phyloP scores from a whole-genome alignment of 2,797 vertebrate species.

The Hozukius guyotensis region DNA sequence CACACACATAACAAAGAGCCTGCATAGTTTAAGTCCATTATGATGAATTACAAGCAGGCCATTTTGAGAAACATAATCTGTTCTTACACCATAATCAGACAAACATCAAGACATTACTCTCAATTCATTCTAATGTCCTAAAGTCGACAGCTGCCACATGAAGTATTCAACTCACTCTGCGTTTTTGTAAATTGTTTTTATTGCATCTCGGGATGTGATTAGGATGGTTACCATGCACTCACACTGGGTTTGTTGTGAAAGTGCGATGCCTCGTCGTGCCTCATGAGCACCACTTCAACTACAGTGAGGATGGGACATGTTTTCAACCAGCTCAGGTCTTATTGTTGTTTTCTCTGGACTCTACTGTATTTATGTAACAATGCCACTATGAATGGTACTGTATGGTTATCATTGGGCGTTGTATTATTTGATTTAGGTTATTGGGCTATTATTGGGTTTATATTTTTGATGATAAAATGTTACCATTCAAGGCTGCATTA shows the following conservation, averaged over 20 bases:
- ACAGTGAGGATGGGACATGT: background rate
- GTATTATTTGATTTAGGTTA: background rate
- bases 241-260: background rate
- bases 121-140: constrained; percentile 7
- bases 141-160: constrained; percentile 12
- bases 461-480: too few species aligned
- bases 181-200: constrained; percentile 18
- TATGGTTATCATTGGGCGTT: background rate
- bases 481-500: background rate
- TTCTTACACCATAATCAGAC: constrained; percentile 10
- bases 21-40: background rate
- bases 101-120: constrained; percentile 11
- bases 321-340: background rate
- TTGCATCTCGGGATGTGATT: constrained; percentile 15
- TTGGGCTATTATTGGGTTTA: too few species aligned
- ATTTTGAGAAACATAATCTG: constrained; percentile 1
- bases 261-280: accelerated
- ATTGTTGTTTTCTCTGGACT: background rate
- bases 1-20: background rate
- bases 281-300: background rate
- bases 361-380: background rate
- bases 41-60: constrained; percentile 1
- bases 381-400: background rate
- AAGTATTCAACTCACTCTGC: background rate
- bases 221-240: background rate